Conservation (phyloP, 2,797 vertebrate species). For the Coregonus suidteri region DNA sequence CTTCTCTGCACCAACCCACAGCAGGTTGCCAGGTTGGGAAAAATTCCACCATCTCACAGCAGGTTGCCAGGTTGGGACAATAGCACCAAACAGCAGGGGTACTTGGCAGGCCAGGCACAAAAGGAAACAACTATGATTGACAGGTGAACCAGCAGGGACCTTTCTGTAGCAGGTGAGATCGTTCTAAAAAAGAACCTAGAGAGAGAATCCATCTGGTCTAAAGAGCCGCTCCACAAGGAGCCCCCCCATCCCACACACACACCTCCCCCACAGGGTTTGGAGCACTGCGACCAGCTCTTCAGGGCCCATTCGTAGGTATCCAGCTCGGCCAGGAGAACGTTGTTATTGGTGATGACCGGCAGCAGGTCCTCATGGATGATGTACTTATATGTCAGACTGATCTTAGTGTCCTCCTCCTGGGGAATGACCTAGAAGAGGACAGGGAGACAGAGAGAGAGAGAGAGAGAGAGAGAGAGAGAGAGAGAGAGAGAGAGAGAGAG, state of each 20-base stretch:
- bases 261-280: conserved; percentile 95
- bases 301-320: conserved; percentile 96
- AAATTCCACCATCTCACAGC: no score
- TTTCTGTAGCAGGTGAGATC: no score
- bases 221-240: neutral
- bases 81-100: no score
- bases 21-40: no score
- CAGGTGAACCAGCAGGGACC: no score
- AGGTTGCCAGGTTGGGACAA: no score
- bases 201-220: no score
- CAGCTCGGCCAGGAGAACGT: conserved; percentile 90
- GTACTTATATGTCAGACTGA: conserved; percentile 91
- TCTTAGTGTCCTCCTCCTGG: conserved; percentile 79
- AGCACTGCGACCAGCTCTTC: conserved; percentile 98
- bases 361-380: conserved; percentile 95
- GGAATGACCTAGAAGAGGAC: conserved; percentile 79
- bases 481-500: neutral
- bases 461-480: neutral
- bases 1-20: no score
- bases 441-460: neutral
- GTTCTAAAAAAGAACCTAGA: no score
- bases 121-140: no score
- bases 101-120: no score
- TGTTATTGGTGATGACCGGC: conserved; percentile 93
- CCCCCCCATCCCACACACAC: no score